Base-by-base conservation (phyloP, 2,797 vertebrate genomes). In the Myotis daubentonii region DNA sequence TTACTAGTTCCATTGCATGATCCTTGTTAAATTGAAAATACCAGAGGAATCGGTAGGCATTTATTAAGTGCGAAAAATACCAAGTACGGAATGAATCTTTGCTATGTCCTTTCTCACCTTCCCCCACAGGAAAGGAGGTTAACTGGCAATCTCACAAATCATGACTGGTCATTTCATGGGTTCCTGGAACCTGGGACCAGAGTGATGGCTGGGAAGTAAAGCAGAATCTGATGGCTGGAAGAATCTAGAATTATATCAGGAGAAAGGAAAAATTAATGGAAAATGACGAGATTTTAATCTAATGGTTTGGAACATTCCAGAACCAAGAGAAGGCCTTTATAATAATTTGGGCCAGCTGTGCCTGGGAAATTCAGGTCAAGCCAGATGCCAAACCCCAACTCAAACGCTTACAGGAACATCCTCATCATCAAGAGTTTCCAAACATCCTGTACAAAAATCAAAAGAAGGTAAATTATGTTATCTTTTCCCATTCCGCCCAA, bases 311-410 rank as follows among this genome's bases (percentile, higher is more conserved):
- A 89, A 90, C 88, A 83, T 62, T 92, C 88, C 62, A 84, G 41
- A 74, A 80, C 71, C 71, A 88, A 81, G 84, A 82, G 66, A 91
- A 93, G 76, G n/a, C 47, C 76, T 92, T 94, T 65, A 33, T 91
- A 85, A 92, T 87, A 94, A 93, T 87, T 84, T 71, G 83, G 78
- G 13, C 68, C 93, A 97, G 89, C 76, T 94, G 88, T 92, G 76
- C 41, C 76, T 94, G 87, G 47, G 66, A 65, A 93, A 71, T 84
- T 91, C 47, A 2, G 89, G 76, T 85, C 91, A 85, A 85, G 36
- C 28, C 78, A 95, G 86, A 93, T 71, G 71, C 93, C 95, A 94
- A 91, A 92, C 25, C 74, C 79, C 51, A 80, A 47, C 49, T 82
- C 66, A 47, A 51, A 82, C 55, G 62, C 38, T 91, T 93, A 79